Conservation (phyloP, 2,888 invertebrate species). For the Cistogaster globosa region DNA sequence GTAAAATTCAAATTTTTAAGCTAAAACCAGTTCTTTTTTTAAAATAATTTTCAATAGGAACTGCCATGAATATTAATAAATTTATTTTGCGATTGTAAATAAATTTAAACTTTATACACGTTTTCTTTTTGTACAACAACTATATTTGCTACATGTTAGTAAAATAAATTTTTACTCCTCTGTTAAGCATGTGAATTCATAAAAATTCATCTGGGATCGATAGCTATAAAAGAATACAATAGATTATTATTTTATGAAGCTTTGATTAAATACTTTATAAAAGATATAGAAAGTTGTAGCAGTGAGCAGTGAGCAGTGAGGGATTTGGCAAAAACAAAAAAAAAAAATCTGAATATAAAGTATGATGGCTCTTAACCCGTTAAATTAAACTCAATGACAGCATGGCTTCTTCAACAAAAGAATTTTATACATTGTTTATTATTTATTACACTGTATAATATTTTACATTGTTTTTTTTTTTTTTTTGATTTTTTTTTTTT, state of each 20-base stretch:
- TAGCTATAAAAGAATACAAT: constrained; percentile 19
- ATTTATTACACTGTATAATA: too few relatives aligned
- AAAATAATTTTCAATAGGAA: constrained; percentile 5
- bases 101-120: constrained; percentile 56
- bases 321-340: too few relatives aligned
- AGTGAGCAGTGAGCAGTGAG: too few relatives aligned
- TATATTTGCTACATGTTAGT: constrained; percentile 5
- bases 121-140: neutral
- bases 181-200: constrained; percentile 25
- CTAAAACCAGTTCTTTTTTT: constrained; percentile 11
- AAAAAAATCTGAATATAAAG: too few relatives aligned
- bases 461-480: too few relatives aligned
- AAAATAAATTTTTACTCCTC: constrained; percentile 1
- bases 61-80: constrained; percentile 44
- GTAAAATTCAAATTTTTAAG: neutral
- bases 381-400: too few relatives aligned
- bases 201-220: constrained; percentile 46
- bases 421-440: too few relatives aligned
- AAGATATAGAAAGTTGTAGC: neutral
- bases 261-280: constrained; percentile 3
- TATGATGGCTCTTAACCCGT: too few relatives aligned
- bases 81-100: constrained; percentile 1
- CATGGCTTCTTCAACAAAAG: too few relatives aligned
- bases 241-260: constrained; percentile 30
- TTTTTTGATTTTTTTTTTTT: too few relatives aligned